These are phyloP conservation scores for Lytechinus variegatus DNA, from an alignment of 35 echinoderm and acorn worm genomes.

Conservation along the genomic window DNA sequence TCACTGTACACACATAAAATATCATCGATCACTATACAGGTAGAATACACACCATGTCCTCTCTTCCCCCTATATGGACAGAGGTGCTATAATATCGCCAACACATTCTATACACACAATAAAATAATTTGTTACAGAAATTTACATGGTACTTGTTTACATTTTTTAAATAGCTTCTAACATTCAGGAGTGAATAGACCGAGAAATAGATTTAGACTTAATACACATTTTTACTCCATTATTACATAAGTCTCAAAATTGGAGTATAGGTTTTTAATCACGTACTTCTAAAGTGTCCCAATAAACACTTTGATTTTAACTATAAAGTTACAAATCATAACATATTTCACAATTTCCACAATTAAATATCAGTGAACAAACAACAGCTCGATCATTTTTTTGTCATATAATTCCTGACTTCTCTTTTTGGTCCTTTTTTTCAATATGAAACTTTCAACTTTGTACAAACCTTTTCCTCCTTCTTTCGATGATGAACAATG, in stretches of 20 bases:
- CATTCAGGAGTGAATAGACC: neutral
- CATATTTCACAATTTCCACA: neutral
- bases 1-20: slow-evolving; percentile 49
- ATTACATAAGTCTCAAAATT: neutral
- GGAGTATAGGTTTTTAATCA: neutral
- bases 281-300: neutral
- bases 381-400: neutral
- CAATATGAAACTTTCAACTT: neutral
- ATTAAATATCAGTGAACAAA: neutral
- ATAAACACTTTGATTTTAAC: neutral
- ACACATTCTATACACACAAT: slow-evolving; percentile 48
- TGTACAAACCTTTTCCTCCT: no score
- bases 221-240: neutral
- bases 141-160: slow-evolving; percentile 26
- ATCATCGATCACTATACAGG: neutral
- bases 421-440: neutral
- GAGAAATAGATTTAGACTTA: neutral
- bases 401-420: neutral
- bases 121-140: slow-evolving; percentile 41
- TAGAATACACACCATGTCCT: slow-evolving; percentile 37
- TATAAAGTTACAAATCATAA: neutral
- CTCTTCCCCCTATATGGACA: neutral
- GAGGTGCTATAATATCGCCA: slow-evolving; percentile 7
- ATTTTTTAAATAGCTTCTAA: neutral
- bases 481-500: neutral